These are phyloP conservation scores for Ennomos erosarius DNA, from an alignment of 2,888 invertebrate species.

Conservation along the genomic window DNA sequence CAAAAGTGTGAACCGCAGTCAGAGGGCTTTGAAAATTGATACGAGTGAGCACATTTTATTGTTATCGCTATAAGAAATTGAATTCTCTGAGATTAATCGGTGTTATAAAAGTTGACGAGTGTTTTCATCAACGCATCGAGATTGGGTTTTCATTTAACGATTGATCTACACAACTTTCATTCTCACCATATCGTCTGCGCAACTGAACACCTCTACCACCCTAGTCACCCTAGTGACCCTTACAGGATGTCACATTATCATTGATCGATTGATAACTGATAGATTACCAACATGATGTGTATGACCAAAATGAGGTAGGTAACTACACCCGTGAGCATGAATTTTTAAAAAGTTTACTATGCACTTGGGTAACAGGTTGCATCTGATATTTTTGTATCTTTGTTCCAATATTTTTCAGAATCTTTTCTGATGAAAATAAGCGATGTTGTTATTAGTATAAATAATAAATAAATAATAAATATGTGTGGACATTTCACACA, in stretches of 20 bases:
- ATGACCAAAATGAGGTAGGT: background rate
- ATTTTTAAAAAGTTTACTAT: too few species aligned
- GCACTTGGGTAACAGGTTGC: too few species aligned
- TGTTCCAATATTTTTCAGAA: too few species aligned
- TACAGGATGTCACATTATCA: slow-evolving; percentile 54
- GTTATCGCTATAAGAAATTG: slow-evolving; percentile 3
- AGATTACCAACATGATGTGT: slow-evolving; percentile 27
- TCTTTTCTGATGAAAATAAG: too few species aligned
- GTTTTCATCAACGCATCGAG: slow-evolving; percentile 37
- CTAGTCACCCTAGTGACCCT: slow-evolving; percentile 49
- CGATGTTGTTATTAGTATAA: too few species aligned
- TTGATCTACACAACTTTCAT: slow-evolving; percentile 42
- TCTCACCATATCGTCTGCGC: slow-evolving; percentile 55
- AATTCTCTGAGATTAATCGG: slow-evolving; percentile 1
- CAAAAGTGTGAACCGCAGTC: too few species aligned
- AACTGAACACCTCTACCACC: slow-evolving; percentile 32
- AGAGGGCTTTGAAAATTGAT: background rate
- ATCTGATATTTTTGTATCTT: too few species aligned
- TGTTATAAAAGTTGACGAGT: slow-evolving; percentile 25
- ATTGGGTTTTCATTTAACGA: slow-evolving; percentile 50
- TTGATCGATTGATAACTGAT: slow-evolving; percentile 55
- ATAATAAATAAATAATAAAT: too few species aligned
- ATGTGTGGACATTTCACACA: too few species aligned
- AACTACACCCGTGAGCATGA: too few species aligned
- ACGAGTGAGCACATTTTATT: background rate